Percentiles rank a stretch among this genome's conserved stretches.
Conservation (phyloP, 2,797 vertebrate genomes). For the Eutrigla gurnardus region DNA sequence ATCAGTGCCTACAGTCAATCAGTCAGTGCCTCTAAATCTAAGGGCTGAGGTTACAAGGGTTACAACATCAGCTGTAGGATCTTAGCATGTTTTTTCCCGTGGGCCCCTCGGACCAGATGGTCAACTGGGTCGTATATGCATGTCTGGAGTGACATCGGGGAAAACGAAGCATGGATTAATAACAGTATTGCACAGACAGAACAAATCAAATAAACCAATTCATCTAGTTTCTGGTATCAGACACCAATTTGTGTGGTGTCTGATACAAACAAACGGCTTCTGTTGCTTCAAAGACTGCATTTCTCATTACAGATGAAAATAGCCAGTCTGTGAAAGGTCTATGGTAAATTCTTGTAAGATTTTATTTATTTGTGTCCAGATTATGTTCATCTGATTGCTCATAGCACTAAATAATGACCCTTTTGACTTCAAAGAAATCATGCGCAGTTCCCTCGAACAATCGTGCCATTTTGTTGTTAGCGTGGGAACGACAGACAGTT, state of each 20-base stretch:
- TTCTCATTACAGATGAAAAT: not conserved
- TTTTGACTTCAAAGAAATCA: slow-evolving; percentile 46
- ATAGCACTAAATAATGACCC: slow-evolving; percentile 18
- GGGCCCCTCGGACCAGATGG: not conserved
- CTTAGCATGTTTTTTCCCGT: not conserved
- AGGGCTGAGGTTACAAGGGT: not conserved
- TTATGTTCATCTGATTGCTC: slow-evolving; percentile 20
- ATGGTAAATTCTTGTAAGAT: slow-evolving; percentile 3
- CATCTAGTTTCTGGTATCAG: slow-evolving; percentile 11
- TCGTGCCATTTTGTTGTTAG: slow-evolving; percentile 28
- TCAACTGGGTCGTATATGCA: not conserved
- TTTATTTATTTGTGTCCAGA: slow-evolving; percentile 3
- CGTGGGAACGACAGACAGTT: slow-evolving; percentile 46
- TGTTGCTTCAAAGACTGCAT: slow-evolving; percentile 2
- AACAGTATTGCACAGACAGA: not conserved
- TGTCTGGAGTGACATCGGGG: not conserved
- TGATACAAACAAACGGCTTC: slow-evolving; percentile 17
- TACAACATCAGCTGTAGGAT: not conserved
- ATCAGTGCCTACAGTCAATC: not conserved
- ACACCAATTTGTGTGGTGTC: slow-evolving; percentile 19
- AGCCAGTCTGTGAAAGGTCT: not conserved
- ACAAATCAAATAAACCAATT: not conserved
- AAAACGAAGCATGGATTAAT: not conserved
- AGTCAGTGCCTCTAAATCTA: not conserved
- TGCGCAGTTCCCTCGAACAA: slow-evolving; percentile 40